Percentiles rank a stretch among this genome's conserved stretches.
Conservation (phyloP, 2,888 invertebrate species). For the Camponotus fellah region DNA sequence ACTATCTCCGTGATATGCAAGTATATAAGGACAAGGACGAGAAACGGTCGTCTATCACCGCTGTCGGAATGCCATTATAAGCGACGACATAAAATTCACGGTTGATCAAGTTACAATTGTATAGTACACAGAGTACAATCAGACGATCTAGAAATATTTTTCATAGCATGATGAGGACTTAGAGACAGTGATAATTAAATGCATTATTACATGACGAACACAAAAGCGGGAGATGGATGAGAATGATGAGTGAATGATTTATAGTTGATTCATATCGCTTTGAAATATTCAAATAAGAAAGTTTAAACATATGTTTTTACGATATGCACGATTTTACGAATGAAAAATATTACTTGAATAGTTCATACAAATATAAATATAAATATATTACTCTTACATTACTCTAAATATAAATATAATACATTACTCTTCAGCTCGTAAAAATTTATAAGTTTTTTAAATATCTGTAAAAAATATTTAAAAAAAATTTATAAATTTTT, state of each 20-base stretch:
- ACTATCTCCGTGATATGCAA: slow-evolving; percentile 26
- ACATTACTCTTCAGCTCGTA: neutral
- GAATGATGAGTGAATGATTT: slow-evolving; percentile 9
- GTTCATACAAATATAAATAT: too few species aligned
- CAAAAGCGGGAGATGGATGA: slow-evolving; percentile 7
- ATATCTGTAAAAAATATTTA: neutral
- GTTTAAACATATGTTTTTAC: neutral
- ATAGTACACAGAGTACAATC: neutral
- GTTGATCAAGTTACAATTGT: slow-evolving; percentile 11
- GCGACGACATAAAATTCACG: slow-evolving; percentile 28
- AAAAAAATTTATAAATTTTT: neutral
- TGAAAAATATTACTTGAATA: slow-evolving; percentile 1
- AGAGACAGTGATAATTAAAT: slow-evolving; percentile 8
- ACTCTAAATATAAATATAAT: too few species aligned
- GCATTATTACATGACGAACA: slow-evolving; percentile 2
- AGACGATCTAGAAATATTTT: slow-evolving; percentile 3
- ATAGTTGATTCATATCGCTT: neutral
- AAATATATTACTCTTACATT: too few species aligned
- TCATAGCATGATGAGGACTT: neutral
- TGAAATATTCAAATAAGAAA: neutral
- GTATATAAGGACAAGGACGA: slow-evolving; percentile 43
- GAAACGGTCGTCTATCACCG: slow-evolving; percentile 37
- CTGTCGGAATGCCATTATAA: slow-evolving; percentile 44
- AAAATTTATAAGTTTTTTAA: neutral
- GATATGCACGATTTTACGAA: neutral